Conservation (phyloP, 2,888 invertebrate species). For the Chouioia cunea region DNA sequence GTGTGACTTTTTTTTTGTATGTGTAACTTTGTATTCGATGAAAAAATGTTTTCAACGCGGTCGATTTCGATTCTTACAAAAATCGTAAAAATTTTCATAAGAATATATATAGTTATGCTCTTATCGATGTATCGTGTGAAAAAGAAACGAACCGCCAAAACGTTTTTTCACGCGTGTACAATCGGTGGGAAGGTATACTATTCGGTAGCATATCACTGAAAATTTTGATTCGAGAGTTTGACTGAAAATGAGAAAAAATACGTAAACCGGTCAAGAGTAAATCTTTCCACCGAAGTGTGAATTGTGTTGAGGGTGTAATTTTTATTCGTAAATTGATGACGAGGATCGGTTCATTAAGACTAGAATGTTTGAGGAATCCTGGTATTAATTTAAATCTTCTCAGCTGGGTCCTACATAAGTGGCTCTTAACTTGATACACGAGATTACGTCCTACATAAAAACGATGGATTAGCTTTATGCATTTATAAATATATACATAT, state of each 20-base stretch:
- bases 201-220: not conserved
- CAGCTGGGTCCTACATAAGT: constrained; percentile 39
- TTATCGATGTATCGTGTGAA: constrained; percentile 15
- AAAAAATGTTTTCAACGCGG: constrained; percentile 29
- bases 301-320: constrained; percentile 13
- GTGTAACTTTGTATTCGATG: constrained; percentile 12
- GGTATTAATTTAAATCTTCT: constrained; percentile 22
- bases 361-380: constrained; percentile 47
- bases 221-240: constrained; percentile 22
- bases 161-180: constrained; percentile 30
- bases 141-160: constrained; percentile 29
- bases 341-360: constrained; percentile 49
- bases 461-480: constrained; percentile 51
- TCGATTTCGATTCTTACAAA: constrained; percentile 33
- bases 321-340: constrained; percentile 43
- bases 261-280: not conserved
- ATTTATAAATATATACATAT: constrained; percentile 53
- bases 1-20: constrained; percentile 27
- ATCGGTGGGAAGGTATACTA: constrained; percentile 4
- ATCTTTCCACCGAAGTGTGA: not conserved
- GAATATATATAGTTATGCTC: constrained; percentile 35
- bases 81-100: constrained; percentile 43
- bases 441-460: constrained; percentile 51
- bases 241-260: not conserved
- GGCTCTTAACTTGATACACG: constrained; percentile 45